phyloP scores from a whole-genome alignment of 2,113 vertebrate genomes.

The Xenopus borealis region DNA sequence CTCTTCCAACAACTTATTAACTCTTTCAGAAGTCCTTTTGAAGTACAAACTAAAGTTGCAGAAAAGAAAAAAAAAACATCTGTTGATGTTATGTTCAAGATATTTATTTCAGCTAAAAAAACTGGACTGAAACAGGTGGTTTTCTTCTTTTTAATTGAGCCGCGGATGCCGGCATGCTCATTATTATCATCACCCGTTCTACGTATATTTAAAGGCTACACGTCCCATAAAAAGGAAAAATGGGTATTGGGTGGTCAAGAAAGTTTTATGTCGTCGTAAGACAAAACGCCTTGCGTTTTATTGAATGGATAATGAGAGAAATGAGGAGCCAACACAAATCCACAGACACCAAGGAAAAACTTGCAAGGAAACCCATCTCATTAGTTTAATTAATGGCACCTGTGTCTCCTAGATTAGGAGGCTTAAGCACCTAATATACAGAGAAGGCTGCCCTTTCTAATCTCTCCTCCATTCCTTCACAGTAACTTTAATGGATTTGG shows the following conservation, averaged over 20 bases:
- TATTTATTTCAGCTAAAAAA: not conserved
- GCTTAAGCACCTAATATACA: not conserved
- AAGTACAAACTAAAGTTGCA: not conserved
- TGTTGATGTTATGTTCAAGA: not conserved
- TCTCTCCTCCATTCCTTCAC: conserved; percentile 1
- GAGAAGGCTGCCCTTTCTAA: conserved; percentile 9
- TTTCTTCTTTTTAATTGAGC: not conserved
- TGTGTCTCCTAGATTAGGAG: conserved; percentile 23
- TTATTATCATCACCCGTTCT: no score
- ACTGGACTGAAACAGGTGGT: not conserved
- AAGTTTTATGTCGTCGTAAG: not conserved
- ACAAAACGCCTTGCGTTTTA: not conserved
- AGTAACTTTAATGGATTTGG: conserved; percentile 9
- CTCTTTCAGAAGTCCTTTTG: not conserved
- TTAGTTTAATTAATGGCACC: conserved; percentile 25
- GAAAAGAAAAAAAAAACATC: not conserved
- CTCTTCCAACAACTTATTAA: not conserved
- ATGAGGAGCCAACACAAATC: not conserved
- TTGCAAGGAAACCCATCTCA: conserved; percentile 5
- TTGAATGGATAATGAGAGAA: conserved; percentile 1
- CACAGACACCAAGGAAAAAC: not conserved
- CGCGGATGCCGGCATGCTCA: not conserved
- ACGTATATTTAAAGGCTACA: not conserved
- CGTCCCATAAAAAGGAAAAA: not conserved
- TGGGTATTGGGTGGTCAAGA: not conserved